Evolutionary conservation across 2,888 invertebrate species (phyloP), one percentile per base, ranked within the genome.

Genomic region (Hesperia comma): DNA sequence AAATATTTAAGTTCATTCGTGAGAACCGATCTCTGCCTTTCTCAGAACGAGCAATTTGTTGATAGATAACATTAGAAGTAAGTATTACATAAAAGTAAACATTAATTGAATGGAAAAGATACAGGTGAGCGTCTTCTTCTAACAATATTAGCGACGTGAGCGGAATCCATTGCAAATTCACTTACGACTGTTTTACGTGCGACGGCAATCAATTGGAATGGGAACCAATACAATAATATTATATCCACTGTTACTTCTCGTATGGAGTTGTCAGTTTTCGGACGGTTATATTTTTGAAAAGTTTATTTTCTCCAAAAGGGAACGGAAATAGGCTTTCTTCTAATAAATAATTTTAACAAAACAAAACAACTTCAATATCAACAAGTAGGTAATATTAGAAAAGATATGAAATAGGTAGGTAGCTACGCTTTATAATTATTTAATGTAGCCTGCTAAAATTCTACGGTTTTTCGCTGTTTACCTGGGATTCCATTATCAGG

Each of bases 141-240:
- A 67, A 60, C 63, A 61, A 69, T 63, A 69, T 69, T 63, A 63
- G 67, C 61, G 61, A 69, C 69, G 67, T 69, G 69, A 57, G 51
- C 54, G 32, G 67, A 63, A 69, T 69, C 49, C 32, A 57, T 63
- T 61, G 57, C 26, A 46, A 63, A 69, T 67, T 69, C 57, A 53
- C 57, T 69, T 61, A 69, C 62, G 69, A 60, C 55, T 54, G 33
- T 32, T 51, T 51, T 51, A 51, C 21, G 26, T 51, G 51, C 21
- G 14, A 51, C 26, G n/a, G 14, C 21, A 1, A 51, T 51, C 14
- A 49, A 49, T 19, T 49, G 49, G 49, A 49, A 49, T 2, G 49
- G 49, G 49, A 49, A 49, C 19, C 49, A 49, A 49, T 49, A 49
- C 49, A 49, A 49, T 49, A 49, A 49, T 49, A 49, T 49, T 49